Base-by-base conservation (phyloP, 2,113 vertebrate species). In the Festucalex cinctus region DNA sequence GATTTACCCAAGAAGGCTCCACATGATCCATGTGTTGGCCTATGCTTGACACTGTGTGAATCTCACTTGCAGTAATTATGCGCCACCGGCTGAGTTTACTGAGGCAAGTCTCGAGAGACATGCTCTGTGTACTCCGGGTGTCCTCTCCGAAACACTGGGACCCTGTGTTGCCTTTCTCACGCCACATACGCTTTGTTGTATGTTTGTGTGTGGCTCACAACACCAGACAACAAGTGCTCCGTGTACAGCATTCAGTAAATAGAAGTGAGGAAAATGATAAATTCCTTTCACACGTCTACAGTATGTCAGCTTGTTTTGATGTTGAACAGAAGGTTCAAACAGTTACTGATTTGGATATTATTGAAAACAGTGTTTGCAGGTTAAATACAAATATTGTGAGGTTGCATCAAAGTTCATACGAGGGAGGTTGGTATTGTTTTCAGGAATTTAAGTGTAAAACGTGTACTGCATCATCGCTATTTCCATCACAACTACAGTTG, bases 81-180 rank as follows among this genome's bases (percentile, higher is more conserved):
- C 76, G 63, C 65, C 57, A 79, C 63, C 28, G 53, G 78, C 75
- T 39, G 67, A 65, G 82, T 87, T 89, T 86, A 86, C 74, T 80
- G 68, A 77, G 41, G 46, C 69, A 28, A 57, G 22, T 78, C 87
- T 72, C 82, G 41, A 14, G 81, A 75, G 88, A 74, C 71, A 54
- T 73, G 65, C 60, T 79, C 65, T 83, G 83, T 87, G 73, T 71
- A 72, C 66, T 74, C 68, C 69, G 77, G 71, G 62, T 81, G 65
- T 82, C 76, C 60, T 62, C 73, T 81, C 74, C 59, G 70, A 74
- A 75, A 79, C 68, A 60, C 69, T 46, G 67, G 59, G 79, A 76
- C 83, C 73, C 82, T 63, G 63, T 76, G 58, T 75, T 17, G 73
- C 74, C 70, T 81, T 91, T 91, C 91, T 92, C 90, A 92, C 88